These are phyloP conservation scores for Laticauda laticaudata DNA, from an alignment of 2,113 vertebrate species.

Conservation along the genomic window DNA sequence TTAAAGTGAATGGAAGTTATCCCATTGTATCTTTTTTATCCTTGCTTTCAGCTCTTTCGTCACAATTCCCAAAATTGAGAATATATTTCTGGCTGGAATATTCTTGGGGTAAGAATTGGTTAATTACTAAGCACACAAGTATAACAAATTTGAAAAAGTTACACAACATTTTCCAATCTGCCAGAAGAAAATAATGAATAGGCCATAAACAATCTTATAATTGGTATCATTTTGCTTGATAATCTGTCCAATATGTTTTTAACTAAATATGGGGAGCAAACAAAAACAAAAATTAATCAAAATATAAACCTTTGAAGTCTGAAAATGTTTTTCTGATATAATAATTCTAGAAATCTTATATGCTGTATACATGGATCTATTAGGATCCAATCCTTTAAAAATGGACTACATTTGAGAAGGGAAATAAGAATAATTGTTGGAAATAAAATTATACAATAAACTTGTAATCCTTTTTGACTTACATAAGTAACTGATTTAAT, in stretches of 20 bases:
- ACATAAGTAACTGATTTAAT: constrained; percentile 35
- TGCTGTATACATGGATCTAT: too few relatives aligned
- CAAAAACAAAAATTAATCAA: neutral
- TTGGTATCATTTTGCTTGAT: constrained; percentile 26
- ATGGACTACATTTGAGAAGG: constrained; percentile 19
- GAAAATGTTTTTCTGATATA: constrained; percentile 45
- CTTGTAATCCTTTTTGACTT: constrained; percentile 48
- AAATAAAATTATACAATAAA: constrained; percentile 43
- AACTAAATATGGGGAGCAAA: neutral
- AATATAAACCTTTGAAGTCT: constrained; percentile 34
- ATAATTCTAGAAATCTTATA: neutral
- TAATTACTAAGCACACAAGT: constrained; percentile 9
- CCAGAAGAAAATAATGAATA: neutral
- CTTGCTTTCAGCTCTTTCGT: neutral
- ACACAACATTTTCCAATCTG: neutral
- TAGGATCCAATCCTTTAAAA: constrained; percentile 29
- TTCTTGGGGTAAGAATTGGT: neutral
- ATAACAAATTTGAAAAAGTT: constrained; percentile 1
- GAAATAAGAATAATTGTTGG: constrained; percentile 21
- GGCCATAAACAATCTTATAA: neutral
- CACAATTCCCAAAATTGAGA: neutral
- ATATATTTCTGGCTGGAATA: neutral
- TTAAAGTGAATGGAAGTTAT: neutral
- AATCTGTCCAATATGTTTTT: neutral
- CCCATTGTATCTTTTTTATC: neutral